Conservation (phyloP, 2,888 invertebrate genomes). For the Cheilosia grossa region DNA sequence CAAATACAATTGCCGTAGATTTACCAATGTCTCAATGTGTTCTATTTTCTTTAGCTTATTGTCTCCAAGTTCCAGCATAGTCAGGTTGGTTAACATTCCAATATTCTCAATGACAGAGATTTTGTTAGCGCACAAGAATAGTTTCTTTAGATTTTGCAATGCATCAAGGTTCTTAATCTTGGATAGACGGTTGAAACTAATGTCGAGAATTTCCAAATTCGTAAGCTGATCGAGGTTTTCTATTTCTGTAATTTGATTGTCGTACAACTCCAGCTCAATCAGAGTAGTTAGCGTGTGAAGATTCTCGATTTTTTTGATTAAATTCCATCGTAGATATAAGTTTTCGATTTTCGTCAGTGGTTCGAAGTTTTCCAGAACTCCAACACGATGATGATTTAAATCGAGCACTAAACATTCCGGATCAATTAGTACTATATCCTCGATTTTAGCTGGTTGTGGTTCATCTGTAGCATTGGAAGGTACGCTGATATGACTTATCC, state of each 20-base stretch:
- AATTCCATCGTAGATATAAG: constrained; percentile 96
- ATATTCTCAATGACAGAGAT: constrained; percentile 94
- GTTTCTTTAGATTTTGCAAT: constrained; percentile 89
- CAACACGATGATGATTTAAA: constrained; percentile 94
- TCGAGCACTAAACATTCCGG: constrained; percentile 86
- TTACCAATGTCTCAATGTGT: constrained; percentile 90
- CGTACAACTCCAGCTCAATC: constrained; percentile 96
- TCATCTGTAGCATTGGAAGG: constrained; percentile 2
- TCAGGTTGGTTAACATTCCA: constrained; percentile 90
- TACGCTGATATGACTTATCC: constrained; percentile 5
- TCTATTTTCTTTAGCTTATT: constrained; percentile 96
- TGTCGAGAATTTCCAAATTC: constrained; percentile 94
- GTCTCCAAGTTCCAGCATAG: constrained; percentile 96
- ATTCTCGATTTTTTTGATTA: constrained; percentile 97
- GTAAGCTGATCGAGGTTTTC: constrained; percentile 94
- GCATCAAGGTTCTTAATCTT: constrained; percentile 92
- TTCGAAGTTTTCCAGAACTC: constrained; percentile 93
- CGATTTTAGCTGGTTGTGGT: constrained; percentile 76
- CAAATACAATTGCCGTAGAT: constrained; percentile 91
- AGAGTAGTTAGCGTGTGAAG: constrained; percentile 90
- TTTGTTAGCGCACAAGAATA: constrained; percentile 96
- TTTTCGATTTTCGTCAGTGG: constrained; percentile 89
- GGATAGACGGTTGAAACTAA: constrained; percentile 97
- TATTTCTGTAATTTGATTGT: constrained; percentile 97
- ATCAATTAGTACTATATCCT: constrained; percentile 81